Conservation (phyloP, 2,113 vertebrate species). For the Tragulus kanchil region DNA sequence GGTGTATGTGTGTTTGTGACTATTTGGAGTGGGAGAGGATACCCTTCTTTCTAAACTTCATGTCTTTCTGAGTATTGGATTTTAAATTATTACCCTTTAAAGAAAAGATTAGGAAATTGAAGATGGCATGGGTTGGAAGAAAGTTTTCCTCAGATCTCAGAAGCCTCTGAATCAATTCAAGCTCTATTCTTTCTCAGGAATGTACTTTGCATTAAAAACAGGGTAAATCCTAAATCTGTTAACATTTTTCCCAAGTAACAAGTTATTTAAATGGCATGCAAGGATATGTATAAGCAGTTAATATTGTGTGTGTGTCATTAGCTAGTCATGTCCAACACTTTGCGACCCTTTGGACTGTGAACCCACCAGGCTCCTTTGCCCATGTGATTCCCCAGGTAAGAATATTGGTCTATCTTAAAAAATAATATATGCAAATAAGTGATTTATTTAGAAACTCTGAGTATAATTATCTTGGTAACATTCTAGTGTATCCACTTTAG, state of each 20-base stretch:
- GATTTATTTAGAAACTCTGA: not conserved
- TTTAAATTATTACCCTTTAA: not conserved
- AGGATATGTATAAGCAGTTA: not conserved
- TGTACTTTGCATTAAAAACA: not conserved
- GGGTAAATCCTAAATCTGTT: not conserved
- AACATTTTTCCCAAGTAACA: not conserved
- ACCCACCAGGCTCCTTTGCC: too few species aligned
- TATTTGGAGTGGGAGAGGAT: not conserved
- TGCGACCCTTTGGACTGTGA: too few species aligned
- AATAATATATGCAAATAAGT: not conserved
- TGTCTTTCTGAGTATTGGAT: not conserved
- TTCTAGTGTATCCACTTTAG: not conserved
- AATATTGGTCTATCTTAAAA: not conserved
- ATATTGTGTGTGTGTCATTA: too few species aligned
- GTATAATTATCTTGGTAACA: not conserved
- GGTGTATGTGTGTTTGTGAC: not conserved
- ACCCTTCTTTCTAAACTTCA: not conserved
- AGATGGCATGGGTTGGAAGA: rapidly evolving
- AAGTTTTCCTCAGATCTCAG: not conserved
- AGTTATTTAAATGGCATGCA: not conserved
- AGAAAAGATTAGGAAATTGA: not conserved
- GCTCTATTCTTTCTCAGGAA: not conserved
- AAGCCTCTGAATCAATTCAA: not conserved
- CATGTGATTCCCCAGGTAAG: too few species aligned
- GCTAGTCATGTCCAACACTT: too few species aligned